These are phyloP conservation scores for Drosophila eohydei DNA, from an alignment of 2,888 invertebrate species.

Conservation along the genomic window DNA sequence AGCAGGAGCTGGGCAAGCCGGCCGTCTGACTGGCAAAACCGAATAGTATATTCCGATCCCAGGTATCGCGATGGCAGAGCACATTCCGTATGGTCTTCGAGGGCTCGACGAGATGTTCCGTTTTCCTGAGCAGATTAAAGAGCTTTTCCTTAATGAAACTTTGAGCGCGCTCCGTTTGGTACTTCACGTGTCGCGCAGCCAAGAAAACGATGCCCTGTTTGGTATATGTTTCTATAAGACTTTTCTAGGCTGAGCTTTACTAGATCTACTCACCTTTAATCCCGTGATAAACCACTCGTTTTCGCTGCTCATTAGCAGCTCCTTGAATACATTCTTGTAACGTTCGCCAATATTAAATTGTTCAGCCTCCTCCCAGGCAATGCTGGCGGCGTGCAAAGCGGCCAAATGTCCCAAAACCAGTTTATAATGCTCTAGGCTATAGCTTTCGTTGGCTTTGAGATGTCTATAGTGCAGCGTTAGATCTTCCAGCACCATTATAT, in stretches of 20 bases:
- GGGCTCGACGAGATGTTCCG: conserved; percentile 68
- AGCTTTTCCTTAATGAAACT: conserved; percentile 70
- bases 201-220: conserved; percentile 71
- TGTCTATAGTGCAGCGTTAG: conserved; percentile 63
- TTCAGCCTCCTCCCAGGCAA: conserved; percentile 77
- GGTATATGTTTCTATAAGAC: neutral
- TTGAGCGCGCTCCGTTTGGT: conserved; percentile 62
- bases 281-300: conserved; percentile 79
- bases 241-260: neutral
- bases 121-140: conserved; percentile 55
- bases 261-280: conserved; percentile 61
- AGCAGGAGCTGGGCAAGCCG: conserved; percentile 83
- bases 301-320: conserved; percentile 57
- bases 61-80: conserved; percentile 84
- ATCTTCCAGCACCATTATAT: conserved; percentile 80
- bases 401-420: conserved; percentile 70
- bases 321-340: conserved; percentile 58
- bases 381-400: conserved; percentile 74
- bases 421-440: conserved; percentile 61
- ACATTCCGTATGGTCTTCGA: conserved; percentile 84
- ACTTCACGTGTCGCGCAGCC: conserved; percentile 74
- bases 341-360: conserved; percentile 66
- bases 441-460: conserved; percentile 42
- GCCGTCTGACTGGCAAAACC: conserved; percentile 64
- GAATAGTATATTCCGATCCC: conserved; percentile 84